Base-by-base conservation (phyloP, 2,888 invertebrate genomes). In the Coelinius sp. region DNA sequence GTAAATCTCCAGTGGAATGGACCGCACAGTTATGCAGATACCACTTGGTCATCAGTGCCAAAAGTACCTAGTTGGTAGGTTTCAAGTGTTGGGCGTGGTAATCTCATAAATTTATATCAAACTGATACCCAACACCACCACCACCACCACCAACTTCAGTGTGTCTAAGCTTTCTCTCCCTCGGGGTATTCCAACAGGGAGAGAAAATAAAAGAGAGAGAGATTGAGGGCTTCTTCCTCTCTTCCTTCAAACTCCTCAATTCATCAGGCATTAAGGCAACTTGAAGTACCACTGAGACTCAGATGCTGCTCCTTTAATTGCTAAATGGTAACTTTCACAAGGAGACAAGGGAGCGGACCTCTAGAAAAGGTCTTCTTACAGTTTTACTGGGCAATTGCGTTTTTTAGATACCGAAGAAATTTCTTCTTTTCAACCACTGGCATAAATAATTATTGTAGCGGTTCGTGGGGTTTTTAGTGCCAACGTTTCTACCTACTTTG, bases 51-150 rank as follows among this genome's bases (percentile, higher is more conserved):
- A 46, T 64, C 49, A 70, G 64, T 70, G 56, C 65, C 65, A 65
- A 59, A 27, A 66, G 56, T 25, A 56, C 65, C 65, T 24, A 20
- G 70, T 27, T 22, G 38, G 56, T 24, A 27, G 38, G 64, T 27
- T 44, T 46, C 44, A 70, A 65, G 44, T 56, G 53, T 31, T 35
- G 65, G 31, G 70, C 35, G 64, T 56, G 41, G 27, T 70, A 70
- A 70, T 70, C 70, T 65, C 70, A 70, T 70, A 70, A 70, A 70
- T 70, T 70, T 46, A 70, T 70, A 70, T 70, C 64, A 70, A 70
- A 64, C 56, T 70, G 65, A 70, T 70, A 65, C 31, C 56, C 6
- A 4, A n/a, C 5, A 2, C 27, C 31, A 5, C 22, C 22, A 22
- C 4, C 10, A 22, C 24, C 6, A 4, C 27, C 5, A 2, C 27